A percentile compares a stretch with the other conserved stretches of the same genome.
phyloP scores from a whole-genome alignment of 2,888 invertebrate species.

The Tinea semifulvella region DNA sequence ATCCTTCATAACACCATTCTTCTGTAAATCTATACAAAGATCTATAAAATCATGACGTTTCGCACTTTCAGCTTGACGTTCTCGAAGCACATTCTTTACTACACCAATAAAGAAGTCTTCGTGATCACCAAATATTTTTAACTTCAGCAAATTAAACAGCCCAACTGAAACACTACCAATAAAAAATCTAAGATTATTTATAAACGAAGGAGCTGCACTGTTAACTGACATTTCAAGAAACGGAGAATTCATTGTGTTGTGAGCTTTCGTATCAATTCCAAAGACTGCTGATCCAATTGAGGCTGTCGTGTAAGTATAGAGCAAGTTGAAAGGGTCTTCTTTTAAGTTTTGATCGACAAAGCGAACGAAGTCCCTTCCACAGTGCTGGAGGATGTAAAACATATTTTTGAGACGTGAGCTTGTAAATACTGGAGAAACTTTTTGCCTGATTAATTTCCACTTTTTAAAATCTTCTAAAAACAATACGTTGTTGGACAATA shows the following conservation, averaged over 20 bases:
- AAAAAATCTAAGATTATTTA: slow-evolving; percentile 24
- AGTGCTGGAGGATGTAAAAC: slow-evolving; percentile 39
- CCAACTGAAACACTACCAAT: slow-evolving; percentile 27
- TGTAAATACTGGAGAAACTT: slow-evolving; percentile 45
- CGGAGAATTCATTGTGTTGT: slow-evolving; percentile 40
- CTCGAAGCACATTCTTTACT: slow-evolving; percentile 34
- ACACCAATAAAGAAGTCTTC: slow-evolving; percentile 39
- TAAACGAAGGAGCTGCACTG: slow-evolving; percentile 25
- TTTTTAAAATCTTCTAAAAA: slow-evolving; percentile 34
- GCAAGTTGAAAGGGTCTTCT: slow-evolving; percentile 29
- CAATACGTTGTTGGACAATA: slow-evolving; percentile 36
- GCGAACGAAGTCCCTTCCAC: slow-evolving; percentile 35
- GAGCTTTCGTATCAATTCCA: slow-evolving; percentile 40
- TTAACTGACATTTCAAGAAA: slow-evolving; percentile 36
- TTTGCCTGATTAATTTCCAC: slow-evolving; percentile 46
- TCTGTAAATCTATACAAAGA: slow-evolving; percentile 36
- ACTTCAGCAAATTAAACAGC: slow-evolving; percentile 28
- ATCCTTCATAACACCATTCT: slow-evolving; percentile 34
- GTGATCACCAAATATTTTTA: slow-evolving; percentile 35
- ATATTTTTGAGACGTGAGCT: slow-evolving; percentile 43
- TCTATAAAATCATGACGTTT: slow-evolving; percentile 40
- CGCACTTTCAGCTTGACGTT: slow-evolving; percentile 24
- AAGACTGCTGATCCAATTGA: slow-evolving; percentile 47
- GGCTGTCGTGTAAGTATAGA: slow-evolving; percentile 38
- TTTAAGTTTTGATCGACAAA: slow-evolving; percentile 27